Percentiles rank a stretch among this genome's conserved stretches.
These are phyloP conservation scores for Marisa cornuarietis DNA, from an alignment of 1,140 invertebrate genomes.

Conservation along the genomic window DNA sequence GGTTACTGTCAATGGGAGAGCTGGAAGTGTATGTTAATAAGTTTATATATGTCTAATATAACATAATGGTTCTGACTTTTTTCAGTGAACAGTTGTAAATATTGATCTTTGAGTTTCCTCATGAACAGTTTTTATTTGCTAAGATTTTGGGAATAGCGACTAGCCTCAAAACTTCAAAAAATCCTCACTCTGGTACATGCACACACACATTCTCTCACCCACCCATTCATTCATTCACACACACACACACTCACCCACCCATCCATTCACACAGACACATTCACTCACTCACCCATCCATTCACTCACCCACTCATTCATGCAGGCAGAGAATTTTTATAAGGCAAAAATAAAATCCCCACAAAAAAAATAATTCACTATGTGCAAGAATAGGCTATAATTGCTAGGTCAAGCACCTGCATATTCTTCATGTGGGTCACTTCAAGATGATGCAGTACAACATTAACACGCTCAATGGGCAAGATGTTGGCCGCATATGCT, in stretches of 20 bases:
- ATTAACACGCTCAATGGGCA: slow-evolving; percentile 19
- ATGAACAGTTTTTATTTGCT: no score
- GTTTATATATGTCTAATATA: no score
- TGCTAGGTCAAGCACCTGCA: not conserved
- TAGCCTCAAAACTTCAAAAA: no score
- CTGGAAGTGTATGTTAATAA: no score
- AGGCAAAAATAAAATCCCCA: not conserved
- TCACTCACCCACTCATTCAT: not conserved
- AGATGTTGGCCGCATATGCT: slow-evolving; percentile 26
- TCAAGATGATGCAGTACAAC: slow-evolving; percentile 5
- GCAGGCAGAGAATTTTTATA: not conserved
- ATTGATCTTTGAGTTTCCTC: no score
- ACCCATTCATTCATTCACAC: not conserved
- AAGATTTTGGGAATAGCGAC: no score
- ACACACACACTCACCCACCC: not conserved
- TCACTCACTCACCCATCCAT: no score
- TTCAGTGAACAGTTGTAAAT: no score
- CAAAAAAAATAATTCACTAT: not conserved
- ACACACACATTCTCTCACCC: not conserved
- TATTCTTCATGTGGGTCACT: not conserved
- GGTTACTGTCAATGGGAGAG: no score
- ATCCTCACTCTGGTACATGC: not conserved
- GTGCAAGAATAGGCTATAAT: not conserved
- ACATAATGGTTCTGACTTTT: no score
- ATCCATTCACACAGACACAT: not conserved